Evolutionary conservation across 37 sponge, comb jelly and placozoan species (phyloP).

Genomic region (Lycopodina hypogea): DNA sequence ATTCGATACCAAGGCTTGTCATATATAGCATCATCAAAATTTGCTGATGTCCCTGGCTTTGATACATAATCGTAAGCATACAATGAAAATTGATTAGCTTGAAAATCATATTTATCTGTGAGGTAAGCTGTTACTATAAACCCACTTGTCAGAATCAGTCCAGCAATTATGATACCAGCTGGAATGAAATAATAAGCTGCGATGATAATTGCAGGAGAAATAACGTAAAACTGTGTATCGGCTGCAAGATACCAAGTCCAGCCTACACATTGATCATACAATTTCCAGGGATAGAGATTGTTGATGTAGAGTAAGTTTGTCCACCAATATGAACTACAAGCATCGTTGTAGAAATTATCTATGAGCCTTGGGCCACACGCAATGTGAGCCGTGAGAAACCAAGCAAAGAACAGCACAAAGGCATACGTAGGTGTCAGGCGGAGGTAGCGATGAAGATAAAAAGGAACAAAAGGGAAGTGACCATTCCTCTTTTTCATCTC

Average conservation of each 20-base stretch:
- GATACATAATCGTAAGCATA: not conserved
- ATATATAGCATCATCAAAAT: conserved; percentile 25
- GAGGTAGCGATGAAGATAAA: conserved; percentile 77
- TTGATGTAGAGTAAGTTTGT: conserved; percentile 89
- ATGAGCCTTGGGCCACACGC: conserved; percentile 1
- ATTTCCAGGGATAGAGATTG: conserved; percentile 75
- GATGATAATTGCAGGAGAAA: conserved; percentile 74
- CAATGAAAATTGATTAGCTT: conserved; percentile 15
- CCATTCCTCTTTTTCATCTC: conserved; percentile 62
- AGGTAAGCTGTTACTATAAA: conserved; percentile 35
- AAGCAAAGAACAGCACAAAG: conserved; percentile 64
- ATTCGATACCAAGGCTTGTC: conserved; percentile 73
- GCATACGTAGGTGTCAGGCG: conserved; percentile 76
- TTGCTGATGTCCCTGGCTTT: not conserved
- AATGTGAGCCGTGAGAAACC: conserved; percentile 44
- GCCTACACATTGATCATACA: conserved; percentile 65
- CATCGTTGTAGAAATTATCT: not conserved
- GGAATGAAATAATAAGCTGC: conserved; percentile 56
- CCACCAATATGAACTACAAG: conserved; percentile 79
- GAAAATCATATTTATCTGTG: conserved; percentile 38
- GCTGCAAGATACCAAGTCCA: conserved; percentile 90
- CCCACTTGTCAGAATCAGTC: conserved; percentile 7
- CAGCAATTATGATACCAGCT: conserved; percentile 26
- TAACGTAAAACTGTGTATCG: conserved; percentile 89
- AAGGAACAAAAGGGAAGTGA: conserved; percentile 53